Percentiles rank a stretch among this genome's conserved stretches.
Conservation (phyloP, 2,888 invertebrate genomes). For the Epicampocera succincta region DNA sequence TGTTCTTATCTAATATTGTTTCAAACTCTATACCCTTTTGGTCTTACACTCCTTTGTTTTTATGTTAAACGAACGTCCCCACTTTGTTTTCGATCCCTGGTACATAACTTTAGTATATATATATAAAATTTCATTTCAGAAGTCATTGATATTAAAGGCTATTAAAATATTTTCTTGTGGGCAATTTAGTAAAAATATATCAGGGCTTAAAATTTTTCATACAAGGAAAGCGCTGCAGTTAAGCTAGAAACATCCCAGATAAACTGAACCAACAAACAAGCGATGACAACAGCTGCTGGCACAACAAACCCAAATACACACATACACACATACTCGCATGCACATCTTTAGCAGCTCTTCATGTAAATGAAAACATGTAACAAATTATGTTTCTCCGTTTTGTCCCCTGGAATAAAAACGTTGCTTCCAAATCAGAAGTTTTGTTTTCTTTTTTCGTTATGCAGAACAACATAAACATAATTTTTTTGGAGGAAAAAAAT, state of each 20-base stretch:
- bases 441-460: constrained; percentile 1
- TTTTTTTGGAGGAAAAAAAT: constrained; percentile 3
- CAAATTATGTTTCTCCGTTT: constrained; percentile 30
- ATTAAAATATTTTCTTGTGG: background rate
- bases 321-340: background rate
- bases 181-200: no score
- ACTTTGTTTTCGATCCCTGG: no score
- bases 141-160: no score
- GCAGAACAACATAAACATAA: constrained; percentile 11
- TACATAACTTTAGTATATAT: no score
- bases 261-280: constrained; percentile 43
- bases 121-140: no score
- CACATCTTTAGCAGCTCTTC: constrained; percentile 19
- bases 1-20: no score
- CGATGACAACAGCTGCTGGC: constrained; percentile 65
- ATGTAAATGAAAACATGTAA: constrained; percentile 52
- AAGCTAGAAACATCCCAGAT: constrained; percentile 15
- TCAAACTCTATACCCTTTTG: no score
- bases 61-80: no score
- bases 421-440: constrained; percentile 2
- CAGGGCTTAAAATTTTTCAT: no score
- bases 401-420: background rate
- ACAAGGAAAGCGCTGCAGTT: constrained; percentile 3
- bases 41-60: no score
- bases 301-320: constrained; percentile 40